Conservation (phyloP, 2,888 invertebrate species). For the Harpalus rufipes region DNA sequence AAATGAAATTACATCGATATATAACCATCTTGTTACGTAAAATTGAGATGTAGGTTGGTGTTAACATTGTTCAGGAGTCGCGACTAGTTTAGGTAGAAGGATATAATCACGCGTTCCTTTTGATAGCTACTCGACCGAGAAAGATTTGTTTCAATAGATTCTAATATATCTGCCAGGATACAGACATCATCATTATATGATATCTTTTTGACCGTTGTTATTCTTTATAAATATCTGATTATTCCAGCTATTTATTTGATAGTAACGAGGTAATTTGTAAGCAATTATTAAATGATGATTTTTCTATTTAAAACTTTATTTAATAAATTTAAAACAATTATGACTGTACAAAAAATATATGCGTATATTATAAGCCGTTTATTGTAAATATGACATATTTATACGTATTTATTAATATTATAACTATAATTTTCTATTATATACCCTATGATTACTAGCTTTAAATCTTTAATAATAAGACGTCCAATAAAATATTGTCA, state of each 20-base stretch:
- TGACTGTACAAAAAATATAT: background rate
- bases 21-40: conserved; percentile 51
- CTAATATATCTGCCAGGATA: conserved; percentile 26
- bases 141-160: conserved; percentile 26
- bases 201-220: background rate
- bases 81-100: conserved; percentile 13
- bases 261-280: no score
- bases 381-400: conserved; percentile 7
- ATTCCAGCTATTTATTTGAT: background rate
- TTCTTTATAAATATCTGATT: background rate
- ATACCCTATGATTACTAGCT: background rate
- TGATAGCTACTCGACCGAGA: conserved; percentile 24
- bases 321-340: background rate
- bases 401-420: background rate
- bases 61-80: conserved; percentile 59
- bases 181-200: background rate
- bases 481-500: background rate
- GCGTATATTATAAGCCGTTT: background rate
- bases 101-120: conserved; percentile 6
- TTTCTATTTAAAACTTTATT: no score
- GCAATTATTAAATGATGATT: no score
- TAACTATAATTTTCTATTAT: background rate
- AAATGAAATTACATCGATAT: conserved; percentile 42
- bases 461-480: background rate
- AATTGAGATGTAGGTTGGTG: conserved; percentile 52